Percentiles rank a stretch among this genome's conserved stretches.
phyloP scores from a whole-genome alignment of 2,797 vertebrate species.

The Echeneis naucrates region DNA sequence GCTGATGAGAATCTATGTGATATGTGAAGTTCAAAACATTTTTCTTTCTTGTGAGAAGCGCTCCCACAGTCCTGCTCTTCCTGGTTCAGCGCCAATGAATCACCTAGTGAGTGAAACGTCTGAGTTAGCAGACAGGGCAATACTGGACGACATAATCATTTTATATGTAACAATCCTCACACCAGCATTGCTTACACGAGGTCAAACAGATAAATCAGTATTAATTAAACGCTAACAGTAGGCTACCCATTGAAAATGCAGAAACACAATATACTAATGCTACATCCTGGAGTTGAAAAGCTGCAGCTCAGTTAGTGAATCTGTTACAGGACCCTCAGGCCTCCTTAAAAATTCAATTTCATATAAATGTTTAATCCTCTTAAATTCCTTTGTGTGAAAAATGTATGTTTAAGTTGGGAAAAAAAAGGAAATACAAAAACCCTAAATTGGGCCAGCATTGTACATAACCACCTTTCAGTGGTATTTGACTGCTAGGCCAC shows the following conservation, averaged over 20 bases:
- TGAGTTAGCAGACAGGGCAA: neutral
- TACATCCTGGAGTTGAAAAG: neutral
- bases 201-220: neutral
- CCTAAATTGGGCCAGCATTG: neutral
- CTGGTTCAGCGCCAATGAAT: neutral
- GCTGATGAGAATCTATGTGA: no score
- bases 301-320: neutral
- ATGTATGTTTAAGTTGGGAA: no score
- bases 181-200: neutral
- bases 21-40: no score
- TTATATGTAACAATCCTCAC: neutral
- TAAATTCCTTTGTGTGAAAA: no score
- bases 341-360: constrained; percentile 1
- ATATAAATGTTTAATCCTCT: neutral
- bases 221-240: neutral
- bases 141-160: neutral
- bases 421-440: no score
- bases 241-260: neutral
- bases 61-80: neutral
- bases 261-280: neutral
- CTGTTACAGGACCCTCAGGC: neutral
- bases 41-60: no score
- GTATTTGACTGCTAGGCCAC: neutral
- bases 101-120: neutral
- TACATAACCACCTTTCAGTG: neutral